Evolutionary conservation across 2,113 vertebrate species (phyloP).

Genomic region (Etheostoma spectabile): DNA sequence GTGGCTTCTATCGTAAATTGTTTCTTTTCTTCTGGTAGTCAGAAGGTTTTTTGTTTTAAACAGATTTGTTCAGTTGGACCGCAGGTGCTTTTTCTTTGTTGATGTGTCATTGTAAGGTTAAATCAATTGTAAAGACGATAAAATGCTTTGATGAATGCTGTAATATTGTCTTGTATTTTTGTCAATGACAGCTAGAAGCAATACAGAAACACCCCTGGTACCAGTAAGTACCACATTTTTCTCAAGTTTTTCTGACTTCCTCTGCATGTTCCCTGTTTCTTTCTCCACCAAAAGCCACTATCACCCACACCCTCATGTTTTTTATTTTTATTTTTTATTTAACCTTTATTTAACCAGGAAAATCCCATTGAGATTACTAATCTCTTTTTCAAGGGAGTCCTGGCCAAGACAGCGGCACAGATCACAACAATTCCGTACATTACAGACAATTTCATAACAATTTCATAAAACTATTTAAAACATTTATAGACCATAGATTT

Average conservation of each 20-base stretch:
- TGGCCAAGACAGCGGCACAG: no score
- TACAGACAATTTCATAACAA: no score
- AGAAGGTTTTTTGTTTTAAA: background rate
- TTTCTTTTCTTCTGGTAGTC: background rate
- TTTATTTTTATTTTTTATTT: no score
- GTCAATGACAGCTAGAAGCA: constrained; percentile 87
- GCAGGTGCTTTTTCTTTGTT: background rate
- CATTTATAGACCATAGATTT: no score
- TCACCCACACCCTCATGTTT: no score
- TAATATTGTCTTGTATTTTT: constrained; percentile 33
- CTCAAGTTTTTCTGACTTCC: background rate
- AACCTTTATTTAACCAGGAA: no score
- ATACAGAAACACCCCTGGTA: constrained; percentile 95
- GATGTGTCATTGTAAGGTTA: background rate
- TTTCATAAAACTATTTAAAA: no score
- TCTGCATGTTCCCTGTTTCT: background rate
- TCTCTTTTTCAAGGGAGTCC: no score
- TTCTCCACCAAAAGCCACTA: background rate
- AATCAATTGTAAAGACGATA: background rate
- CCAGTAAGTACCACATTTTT: constrained; percentile 86
- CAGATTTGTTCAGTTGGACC: background rate
- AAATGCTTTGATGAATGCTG: background rate
- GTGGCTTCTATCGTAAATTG: no score
- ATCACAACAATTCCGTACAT: no score
- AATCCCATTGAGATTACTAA: no score